A percentile compares a stretch with the other conserved stretches of the same genome.
Evolutionary conservation across 2,888 invertebrate genomes (phyloP).

Genomic region (Notodonta dromedarius): DNA sequence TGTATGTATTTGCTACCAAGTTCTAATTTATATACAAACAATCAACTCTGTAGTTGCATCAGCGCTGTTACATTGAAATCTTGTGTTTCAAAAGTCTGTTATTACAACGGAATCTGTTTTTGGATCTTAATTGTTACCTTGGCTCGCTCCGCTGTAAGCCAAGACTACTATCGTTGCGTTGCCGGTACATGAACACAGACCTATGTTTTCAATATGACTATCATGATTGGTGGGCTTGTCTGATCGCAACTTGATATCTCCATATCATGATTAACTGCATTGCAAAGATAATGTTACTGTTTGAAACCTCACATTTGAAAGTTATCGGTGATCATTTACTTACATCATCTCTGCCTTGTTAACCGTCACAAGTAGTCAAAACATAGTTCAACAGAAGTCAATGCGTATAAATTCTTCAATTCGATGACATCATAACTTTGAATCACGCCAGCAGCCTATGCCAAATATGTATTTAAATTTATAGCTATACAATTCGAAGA

Average conservation of each 20-base stretch:
- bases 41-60: neutral
- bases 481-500: no score
- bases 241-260: neutral
- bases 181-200: neutral
- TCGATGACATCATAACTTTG: neutral
- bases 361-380: no score
- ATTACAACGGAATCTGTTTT: neutral
- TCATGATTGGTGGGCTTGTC: neutral
- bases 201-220: neutral
- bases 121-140: constrained; percentile 3
- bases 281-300: neutral
- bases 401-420: neutral
- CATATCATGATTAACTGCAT: neutral
- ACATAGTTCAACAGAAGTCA: neutral
- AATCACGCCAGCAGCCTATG: neutral
- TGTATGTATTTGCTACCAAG: neutral
- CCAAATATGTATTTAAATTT: neutral
- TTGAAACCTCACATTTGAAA: neutral
- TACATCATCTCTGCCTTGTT: neutral
- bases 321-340: no score
- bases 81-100: neutral
- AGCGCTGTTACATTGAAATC: neutral
- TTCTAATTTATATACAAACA: neutral
- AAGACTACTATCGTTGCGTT: neutral
- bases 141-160: neutral